Percentiles rank a stretch among this genome's conserved stretches.
Evolutionary conservation across 1,140 invertebrate genomes (phyloP).

Genomic region (Temnothorax curvispinosus): DNA sequence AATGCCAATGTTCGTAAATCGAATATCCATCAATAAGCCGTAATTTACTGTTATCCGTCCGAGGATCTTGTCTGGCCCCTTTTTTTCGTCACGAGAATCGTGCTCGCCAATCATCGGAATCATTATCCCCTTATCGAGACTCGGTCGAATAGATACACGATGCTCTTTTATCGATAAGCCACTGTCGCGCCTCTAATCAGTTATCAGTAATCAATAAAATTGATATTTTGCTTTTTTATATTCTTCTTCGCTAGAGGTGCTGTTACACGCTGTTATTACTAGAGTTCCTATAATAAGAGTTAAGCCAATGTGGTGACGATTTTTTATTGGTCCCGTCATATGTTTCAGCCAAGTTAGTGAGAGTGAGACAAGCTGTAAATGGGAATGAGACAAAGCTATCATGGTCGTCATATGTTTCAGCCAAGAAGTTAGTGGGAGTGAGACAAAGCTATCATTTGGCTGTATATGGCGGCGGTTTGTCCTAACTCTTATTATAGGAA

Average conservation of each 20-base stretch:
- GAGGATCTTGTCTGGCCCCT: background rate
- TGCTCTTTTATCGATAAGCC: slow-evolving; percentile 41
- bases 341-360: too few relatives aligned
- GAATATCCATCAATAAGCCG: background rate
- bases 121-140: slow-evolving; percentile 46
- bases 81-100: background rate
- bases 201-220: slow-evolving; percentile 40
- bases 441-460: too few relatives aligned
- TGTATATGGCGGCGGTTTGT: too few relatives aligned
- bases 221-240: slow-evolving; percentile 2
- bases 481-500: too few relatives aligned
- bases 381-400: too few relatives aligned
- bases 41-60: slow-evolving; percentile 2
- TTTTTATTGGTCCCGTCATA: too few relatives aligned
- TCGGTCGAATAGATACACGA: slow-evolving; percentile 31
- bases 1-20: background rate
- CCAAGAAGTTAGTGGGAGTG: too few relatives aligned
- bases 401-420: too few relatives aligned
- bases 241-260: background rate
- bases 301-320: too few relatives aligned
- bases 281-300: too few relatives aligned
- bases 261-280: background rate
- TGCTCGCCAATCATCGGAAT: slow-evolving; percentile 26
- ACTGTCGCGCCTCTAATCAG: slow-evolving; percentile 14
- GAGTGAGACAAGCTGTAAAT: too few relatives aligned